Evolutionary conservation across 1,140 invertebrate genomes (phyloP).

Genomic region (Diachasmimorpha longicaudata): DNA sequence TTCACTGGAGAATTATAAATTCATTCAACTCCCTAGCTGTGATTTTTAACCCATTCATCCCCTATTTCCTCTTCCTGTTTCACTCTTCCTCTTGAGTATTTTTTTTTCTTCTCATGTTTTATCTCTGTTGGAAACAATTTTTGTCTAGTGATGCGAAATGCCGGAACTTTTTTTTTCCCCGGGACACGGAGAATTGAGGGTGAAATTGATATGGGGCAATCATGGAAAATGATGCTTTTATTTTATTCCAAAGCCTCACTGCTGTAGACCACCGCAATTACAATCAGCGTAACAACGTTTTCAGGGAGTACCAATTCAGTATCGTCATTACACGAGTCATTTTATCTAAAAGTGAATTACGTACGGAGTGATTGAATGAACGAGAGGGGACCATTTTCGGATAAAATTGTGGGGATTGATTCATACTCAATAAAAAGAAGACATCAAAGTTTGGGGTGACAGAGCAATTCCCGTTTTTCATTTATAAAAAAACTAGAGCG

Average conservation of each 20-base stretch:
- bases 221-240: slow-evolving; percentile 17
- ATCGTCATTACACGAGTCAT: slow-evolving; percentile 21
- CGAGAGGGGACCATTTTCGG: neutral
- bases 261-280: slow-evolving; percentile 32
- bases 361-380: neutral
- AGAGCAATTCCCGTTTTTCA: no score
- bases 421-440: no score
- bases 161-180: neutral
- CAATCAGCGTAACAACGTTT: slow-evolving; percentile 43
- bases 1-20: neutral
- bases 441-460: no score
- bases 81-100: neutral
- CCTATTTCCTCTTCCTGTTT: neutral
- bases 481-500: no score
- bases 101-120: neutral
- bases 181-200: neutral
- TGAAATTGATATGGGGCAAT: neutral
- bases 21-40: neutral
- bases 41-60: slow-evolving; percentile 1
- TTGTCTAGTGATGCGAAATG: neutral
- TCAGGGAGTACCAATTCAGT: slow-evolving; percentile 3
- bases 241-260: slow-evolving; percentile 18
- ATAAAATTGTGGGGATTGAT: neutral
- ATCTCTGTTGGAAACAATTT: neutral
- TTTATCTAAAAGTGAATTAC: slow-evolving; percentile 7